Percentiles rank a stretch among this genome's conserved stretches.
Evolutionary conservation across 2,888 invertebrate genomes (phyloP).

Genomic region (Phania funesta): DNA sequence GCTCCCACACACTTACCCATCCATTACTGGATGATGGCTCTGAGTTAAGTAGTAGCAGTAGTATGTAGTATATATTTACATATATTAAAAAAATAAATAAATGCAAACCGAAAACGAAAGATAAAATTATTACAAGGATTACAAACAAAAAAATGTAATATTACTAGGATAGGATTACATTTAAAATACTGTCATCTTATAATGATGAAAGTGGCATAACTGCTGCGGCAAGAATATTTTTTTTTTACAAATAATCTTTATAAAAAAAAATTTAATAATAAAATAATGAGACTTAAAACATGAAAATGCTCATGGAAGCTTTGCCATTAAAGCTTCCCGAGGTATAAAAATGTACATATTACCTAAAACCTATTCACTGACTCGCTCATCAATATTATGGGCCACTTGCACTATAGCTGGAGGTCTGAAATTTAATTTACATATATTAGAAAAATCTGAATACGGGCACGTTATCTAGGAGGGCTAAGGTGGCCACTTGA

Average conservation of each 20-base stretch:
- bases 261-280: no score
- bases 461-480: no score
- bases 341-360: no score
- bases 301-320: no score
- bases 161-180: conserved; percentile 14
- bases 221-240: neutral
- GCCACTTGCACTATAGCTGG: no score
- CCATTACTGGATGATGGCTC: neutral
- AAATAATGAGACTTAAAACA: no score
- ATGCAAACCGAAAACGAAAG: neutral
- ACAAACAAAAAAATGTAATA: neutral
- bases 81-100: conserved; percentile 16
- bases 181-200: conserved; percentile 31
- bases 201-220: neutral
- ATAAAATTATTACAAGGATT: conserved; percentile 43
- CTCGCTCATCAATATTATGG: no score
- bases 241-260: neutral
- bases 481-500: no score
- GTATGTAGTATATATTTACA: conserved; percentile 12
- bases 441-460: no score
- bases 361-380: no score
- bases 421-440: no score
- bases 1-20: neutral
- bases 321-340: no score
- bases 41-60: neutral